Evolutionary conservation across 2,797 vertebrate genomes (phyloP).

Genomic region (Labeo calbasu): DNA sequence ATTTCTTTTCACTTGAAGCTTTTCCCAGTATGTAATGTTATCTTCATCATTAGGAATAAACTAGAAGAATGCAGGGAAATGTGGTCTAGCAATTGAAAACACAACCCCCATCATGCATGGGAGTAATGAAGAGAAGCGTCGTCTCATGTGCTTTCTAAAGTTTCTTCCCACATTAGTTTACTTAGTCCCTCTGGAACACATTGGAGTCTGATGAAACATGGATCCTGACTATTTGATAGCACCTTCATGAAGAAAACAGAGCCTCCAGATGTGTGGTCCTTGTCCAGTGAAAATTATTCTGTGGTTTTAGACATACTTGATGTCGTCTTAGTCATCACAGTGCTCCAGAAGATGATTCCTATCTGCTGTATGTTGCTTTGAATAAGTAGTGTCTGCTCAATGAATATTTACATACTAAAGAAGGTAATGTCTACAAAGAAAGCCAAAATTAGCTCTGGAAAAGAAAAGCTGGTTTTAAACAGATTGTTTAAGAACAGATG

Average conservation of each 20-base stretch:
- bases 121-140: conserved; percentile 64
- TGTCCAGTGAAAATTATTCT: conserved; percentile 7
- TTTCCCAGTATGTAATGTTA: neutral
- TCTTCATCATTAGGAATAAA: neutral
- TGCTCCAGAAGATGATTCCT: conserved; percentile 14
- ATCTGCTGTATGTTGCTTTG: conserved; percentile 7
- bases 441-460: conserved; percentile 8
- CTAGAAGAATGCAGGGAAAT: conserved; percentile 30
- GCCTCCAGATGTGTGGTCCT: conserved; percentile 41
- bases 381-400: conserved; percentile 11
- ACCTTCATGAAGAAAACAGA: conserved; percentile 16
- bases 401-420: conserved; percentile 18
- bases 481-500: conserved; percentile 29
- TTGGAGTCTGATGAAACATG: conserved; percentile 26
- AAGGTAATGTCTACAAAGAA: conserved; percentile 13
- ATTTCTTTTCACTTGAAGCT: neutral
- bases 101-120: conserved; percentile 56
- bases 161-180: conserved; percentile 47
- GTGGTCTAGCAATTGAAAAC: conserved; percentile 74
- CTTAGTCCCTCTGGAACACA: neutral
- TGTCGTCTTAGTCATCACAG: conserved; percentile 2
- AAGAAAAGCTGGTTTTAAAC: conserved; percentile 37
- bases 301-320: conserved; percentile 20
- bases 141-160: conserved; percentile 56
- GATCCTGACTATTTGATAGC: conserved; percentile 15